These are phyloP conservation scores for Leucophenga maculata DNA, from an alignment of 2,888 invertebrate species.

Conservation along the genomic window DNA sequence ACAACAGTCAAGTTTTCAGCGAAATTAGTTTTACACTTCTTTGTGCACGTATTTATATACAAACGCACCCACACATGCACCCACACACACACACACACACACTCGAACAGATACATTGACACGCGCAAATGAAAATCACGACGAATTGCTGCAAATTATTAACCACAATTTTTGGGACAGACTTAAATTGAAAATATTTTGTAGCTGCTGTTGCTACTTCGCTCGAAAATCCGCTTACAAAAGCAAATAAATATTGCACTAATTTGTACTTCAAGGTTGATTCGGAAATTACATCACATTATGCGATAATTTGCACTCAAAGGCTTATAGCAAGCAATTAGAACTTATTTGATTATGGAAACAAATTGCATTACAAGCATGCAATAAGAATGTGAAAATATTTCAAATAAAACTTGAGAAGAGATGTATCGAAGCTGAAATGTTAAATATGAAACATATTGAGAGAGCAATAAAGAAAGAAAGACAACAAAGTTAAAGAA, in stretches of 20 bases:
- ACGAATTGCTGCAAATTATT: slow-evolving; percentile 55
- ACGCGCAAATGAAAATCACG: slow-evolving; percentile 10
- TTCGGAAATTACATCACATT: neutral
- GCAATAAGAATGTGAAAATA: no score
- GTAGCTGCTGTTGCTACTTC: neutral
- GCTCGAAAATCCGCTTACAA: no score
- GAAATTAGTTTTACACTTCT: slow-evolving; percentile 53
- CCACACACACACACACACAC: neutral
- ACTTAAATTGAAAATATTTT: neutral
- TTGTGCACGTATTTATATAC: no score
- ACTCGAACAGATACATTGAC: slow-evolving; percentile 16
- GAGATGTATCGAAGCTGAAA: no score
- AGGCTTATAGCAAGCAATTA: no score
- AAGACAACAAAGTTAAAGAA: no score
- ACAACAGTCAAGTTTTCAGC: slow-evolving; percentile 61
- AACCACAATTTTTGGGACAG: slow-evolving; percentile 26
- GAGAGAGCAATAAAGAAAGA: no score
- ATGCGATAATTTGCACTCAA: neutral
- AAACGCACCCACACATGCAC: slow-evolving; percentile 18
- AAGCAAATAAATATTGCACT: no score
- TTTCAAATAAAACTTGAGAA: no score
- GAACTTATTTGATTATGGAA: no score
- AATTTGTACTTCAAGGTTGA: neutral
- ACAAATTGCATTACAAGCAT: no score
- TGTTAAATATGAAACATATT: no score